phyloP scores from a whole-genome alignment of 2,113 vertebrate genomes.

The Phaethornis superciliosus region DNA sequence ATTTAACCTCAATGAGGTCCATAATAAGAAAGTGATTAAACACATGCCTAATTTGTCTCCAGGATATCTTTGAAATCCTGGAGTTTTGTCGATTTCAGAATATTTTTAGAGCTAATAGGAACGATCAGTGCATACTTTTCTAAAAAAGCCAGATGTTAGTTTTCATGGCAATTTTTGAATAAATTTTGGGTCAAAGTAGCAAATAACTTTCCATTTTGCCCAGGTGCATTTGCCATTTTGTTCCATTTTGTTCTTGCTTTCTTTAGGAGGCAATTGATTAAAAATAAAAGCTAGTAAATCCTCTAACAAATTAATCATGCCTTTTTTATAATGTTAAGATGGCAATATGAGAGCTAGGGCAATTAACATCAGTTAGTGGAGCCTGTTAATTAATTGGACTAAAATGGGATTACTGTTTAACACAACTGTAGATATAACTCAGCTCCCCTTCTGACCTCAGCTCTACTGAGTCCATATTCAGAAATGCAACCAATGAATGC shows the following conservation, averaged over 20 bases:
- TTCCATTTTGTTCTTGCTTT: background rate
- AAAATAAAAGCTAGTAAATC: background rate
- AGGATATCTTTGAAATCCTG: background rate
- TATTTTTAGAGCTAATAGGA: background rate
- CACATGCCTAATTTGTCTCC: fast-evolving
- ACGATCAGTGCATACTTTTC: background rate
- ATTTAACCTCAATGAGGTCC: background rate
- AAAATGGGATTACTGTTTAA: background rate
- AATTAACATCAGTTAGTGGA: background rate
- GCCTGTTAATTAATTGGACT: background rate
- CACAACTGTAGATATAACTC: background rate
- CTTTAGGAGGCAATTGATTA: background rate
- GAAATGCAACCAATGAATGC: background rate
- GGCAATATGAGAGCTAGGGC: background rate
- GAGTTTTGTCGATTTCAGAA: background rate
- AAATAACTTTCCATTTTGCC: background rate
- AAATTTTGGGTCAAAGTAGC: background rate
- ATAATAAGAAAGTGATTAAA: background rate
- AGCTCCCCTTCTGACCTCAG: background rate
- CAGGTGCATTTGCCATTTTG: no score
- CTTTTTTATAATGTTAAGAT: background rate
- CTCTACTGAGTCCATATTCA: background rate
- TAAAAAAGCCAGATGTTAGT: fast-evolving
- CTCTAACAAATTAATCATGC: background rate
- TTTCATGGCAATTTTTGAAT: background rate